Conservation (phyloP, 2,113 vertebrate species). For the Butastur rufipennis region DNA sequence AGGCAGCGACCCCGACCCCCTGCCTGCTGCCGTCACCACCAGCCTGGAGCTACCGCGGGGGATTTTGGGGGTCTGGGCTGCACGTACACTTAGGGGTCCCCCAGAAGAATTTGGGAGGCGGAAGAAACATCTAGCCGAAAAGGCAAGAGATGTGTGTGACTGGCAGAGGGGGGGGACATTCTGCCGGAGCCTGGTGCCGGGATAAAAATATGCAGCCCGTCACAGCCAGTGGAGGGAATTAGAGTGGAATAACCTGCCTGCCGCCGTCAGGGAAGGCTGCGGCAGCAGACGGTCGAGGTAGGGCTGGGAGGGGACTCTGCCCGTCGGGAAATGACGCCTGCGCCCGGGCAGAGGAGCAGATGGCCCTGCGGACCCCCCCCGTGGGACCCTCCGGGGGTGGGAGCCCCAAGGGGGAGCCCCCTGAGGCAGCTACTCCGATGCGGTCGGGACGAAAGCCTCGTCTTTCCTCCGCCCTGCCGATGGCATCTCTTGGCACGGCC, state of each 20-base stretch:
- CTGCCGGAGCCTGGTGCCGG: neutral
- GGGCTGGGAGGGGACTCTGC: neutral
- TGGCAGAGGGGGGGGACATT: neutral
- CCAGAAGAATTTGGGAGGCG: neutral
- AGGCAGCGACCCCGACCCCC: neutral
- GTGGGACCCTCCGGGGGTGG: fast-evolving
- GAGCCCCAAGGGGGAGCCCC: neutral
- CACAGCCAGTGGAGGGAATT: conserved; percentile 8
- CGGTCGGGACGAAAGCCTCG: fast-evolving
- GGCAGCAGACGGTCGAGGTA: neutral
- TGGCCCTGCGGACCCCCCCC: neutral
- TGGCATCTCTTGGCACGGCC: fast-evolving
- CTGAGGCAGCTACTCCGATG: fast-evolving
- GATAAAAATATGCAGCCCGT: neutral
- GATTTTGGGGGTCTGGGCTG: neutral
- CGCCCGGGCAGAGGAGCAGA: neutral
- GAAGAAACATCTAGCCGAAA: neutral
- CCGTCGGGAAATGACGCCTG: neutral
- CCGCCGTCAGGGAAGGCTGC: neutral
- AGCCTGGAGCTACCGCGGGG: neutral
- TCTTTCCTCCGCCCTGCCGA: fast-evolving
- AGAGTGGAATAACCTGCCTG: conserved; percentile 32
- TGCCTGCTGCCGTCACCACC: neutral
- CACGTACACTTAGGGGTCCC: neutral
- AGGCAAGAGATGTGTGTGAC: neutral